These are phyloP conservation scores for Electrona antarctica DNA, from an alignment of 2,113 vertebrate genomes.

Conservation along the genomic window DNA sequence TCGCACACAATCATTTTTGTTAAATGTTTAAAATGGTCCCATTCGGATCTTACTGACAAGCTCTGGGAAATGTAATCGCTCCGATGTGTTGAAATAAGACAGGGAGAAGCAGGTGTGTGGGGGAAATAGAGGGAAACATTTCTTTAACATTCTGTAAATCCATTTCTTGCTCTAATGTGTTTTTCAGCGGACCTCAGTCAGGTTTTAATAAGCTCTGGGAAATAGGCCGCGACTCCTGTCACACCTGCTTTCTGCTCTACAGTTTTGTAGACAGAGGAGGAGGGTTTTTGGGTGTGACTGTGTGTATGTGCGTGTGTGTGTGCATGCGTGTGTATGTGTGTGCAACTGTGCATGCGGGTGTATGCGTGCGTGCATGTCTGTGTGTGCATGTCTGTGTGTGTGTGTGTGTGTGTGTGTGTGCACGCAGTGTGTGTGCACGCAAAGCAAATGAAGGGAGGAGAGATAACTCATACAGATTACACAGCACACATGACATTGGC, in stretches of 20 bases:
- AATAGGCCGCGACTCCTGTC: background rate
- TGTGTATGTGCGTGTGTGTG: slow-evolving; percentile 8
- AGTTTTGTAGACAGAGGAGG: background rate
- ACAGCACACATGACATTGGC: too few species aligned
- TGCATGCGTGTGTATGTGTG: background rate
- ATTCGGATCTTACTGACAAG: background rate
- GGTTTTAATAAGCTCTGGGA: slow-evolving; percentile 11
- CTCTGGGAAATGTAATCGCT: background rate
- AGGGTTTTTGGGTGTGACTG: background rate
- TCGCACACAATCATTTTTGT: background rate
- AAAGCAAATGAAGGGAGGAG: too few species aligned
- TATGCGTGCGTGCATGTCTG: slow-evolving; percentile 7
- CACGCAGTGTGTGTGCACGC: background rate
- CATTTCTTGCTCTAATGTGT: background rate
- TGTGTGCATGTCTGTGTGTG: background rate
- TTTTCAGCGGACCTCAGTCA: background rate
- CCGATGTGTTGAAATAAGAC: background rate
- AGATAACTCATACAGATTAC: background rate
- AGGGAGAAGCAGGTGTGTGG: background rate
- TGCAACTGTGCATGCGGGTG: background rate
- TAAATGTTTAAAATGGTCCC: background rate
- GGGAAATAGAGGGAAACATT: background rate
- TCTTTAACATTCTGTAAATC: background rate
- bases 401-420: background rate
- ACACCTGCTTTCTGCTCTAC: background rate